A percentile compares a stretch with the other conserved stretches of the same genome.
Evolutionary conservation across 2,797 vertebrate genomes (phyloP).

Genomic region (Sebastes nivosus): DNA sequence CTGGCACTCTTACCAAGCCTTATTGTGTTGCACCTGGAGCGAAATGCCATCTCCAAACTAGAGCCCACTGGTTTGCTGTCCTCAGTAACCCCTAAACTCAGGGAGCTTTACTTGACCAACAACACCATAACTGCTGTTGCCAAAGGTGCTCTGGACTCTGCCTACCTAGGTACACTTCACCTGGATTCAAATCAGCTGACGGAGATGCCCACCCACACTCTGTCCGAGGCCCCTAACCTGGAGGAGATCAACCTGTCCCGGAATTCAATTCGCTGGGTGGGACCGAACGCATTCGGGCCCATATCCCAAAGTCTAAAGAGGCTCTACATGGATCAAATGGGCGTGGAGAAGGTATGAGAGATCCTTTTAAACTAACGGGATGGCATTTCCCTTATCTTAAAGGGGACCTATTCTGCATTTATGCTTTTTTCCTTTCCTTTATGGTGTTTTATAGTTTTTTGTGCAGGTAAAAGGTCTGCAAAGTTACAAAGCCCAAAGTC

Average conservation of each 20-base stretch:
- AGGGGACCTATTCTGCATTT: too few species aligned
- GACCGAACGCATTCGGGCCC: conserved; percentile 76
- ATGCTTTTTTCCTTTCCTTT: too few species aligned
- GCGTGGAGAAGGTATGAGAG: conserved; percentile 80
- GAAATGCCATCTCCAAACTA: conserved; percentile 83
- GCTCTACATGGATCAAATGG: conserved; percentile 86
- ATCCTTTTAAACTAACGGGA: neutral
- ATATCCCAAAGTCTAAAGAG: conserved; percentile 84
- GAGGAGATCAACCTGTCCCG: conserved; percentile 86
- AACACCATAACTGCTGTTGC: conserved; percentile 80
- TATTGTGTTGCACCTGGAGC: conserved; percentile 88
- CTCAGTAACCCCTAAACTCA: conserved; percentile 72
- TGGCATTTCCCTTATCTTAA: neutral
- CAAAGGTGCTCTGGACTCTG: conserved; percentile 72
- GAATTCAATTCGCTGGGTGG: conserved; percentile 82
- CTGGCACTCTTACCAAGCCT: conserved; percentile 83
- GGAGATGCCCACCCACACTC: conserved; percentile 81
- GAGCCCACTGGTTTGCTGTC: conserved; percentile 73
- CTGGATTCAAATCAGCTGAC: conserved; percentile 86
- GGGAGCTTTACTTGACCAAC: conserved; percentile 85
- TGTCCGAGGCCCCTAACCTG: conserved; percentile 73
- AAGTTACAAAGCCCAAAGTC: too few species aligned
- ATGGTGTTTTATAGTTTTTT: too few species aligned
- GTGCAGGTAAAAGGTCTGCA: too few species aligned
- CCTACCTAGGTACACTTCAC: conserved; percentile 84